These are phyloP conservation scores for Pseudomyrmex gracilis DNA, from an alignment of 1,140 invertebrate species.

Conservation along the genomic window DNA sequence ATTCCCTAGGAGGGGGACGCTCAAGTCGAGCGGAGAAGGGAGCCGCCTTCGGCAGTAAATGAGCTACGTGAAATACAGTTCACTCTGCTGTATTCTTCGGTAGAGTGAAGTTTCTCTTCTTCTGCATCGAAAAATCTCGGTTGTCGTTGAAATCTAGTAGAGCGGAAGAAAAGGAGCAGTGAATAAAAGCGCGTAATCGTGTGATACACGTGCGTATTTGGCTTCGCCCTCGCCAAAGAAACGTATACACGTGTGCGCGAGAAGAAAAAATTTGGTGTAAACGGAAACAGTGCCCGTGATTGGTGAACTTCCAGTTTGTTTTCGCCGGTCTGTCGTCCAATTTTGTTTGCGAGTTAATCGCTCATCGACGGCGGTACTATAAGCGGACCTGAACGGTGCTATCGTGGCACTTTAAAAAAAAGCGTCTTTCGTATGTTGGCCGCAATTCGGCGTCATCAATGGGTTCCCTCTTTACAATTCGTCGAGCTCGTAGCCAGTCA, in stretches of 20 bases:
- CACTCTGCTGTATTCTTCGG: slow-evolving; percentile 79
- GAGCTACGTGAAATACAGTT: slow-evolving; percentile 71
- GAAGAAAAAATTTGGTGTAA: not conserved
- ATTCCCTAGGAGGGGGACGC: slow-evolving; percentile 1
- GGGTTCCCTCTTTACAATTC: slow-evolving; percentile 17
- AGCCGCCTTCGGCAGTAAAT: slow-evolving; percentile 77
- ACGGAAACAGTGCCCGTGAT: not conserved
- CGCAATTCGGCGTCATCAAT: slow-evolving; percentile 38
- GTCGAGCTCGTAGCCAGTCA: slow-evolving; percentile 71
- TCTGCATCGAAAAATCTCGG: slow-evolving; percentile 11
- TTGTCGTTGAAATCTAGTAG: not conserved
- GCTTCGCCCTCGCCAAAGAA: not conserved
- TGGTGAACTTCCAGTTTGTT: not conserved
- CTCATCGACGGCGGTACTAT: too few relatives aligned
- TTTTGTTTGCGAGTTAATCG: too few relatives aligned
- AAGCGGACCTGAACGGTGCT: not conserved
- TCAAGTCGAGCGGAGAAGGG: slow-evolving; percentile 49
- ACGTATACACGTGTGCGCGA: not conserved
- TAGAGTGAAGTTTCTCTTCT: slow-evolving; percentile 71
- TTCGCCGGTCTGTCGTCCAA: not conserved
- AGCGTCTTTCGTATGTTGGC: slow-evolving; percentile 60
- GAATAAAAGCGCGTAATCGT: not conserved
- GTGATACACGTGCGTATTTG: not conserved
- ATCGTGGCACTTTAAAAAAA: slow-evolving; percentile 16
- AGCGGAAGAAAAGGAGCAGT: not conserved